Conservation (phyloP, 2,888 invertebrate species). For the Spodoptera littoralis region DNA sequence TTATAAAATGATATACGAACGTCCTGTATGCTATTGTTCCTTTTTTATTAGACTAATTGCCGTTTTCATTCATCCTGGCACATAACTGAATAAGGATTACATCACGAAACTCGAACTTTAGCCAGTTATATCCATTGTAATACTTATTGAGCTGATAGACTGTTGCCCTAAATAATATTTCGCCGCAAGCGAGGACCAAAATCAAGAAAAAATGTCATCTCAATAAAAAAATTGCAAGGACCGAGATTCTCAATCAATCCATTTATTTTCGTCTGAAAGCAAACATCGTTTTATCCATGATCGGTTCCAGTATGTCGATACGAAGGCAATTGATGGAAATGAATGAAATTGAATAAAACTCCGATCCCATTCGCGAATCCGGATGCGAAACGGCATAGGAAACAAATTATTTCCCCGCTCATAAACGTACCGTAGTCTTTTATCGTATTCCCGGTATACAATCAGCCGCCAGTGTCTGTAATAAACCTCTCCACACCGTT, state of each 20-base stretch:
- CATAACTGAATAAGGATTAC: too few relatives aligned
- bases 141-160: too few relatives aligned
- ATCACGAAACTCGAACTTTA: too few relatives aligned
- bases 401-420: slow-evolving; percentile 30
- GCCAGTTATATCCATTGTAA: too few relatives aligned
- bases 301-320: slow-evolving; percentile 5
- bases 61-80: too few relatives aligned
- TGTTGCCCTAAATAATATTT: too few relatives aligned
- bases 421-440: slow-evolving; percentile 19
- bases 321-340: slow-evolving; percentile 2
- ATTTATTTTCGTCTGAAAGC: not conserved
- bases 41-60: too few relatives aligned
- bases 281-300: slow-evolving; percentile 5
- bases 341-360: slow-evolving; percentile 7
- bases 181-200: too few relatives aligned
- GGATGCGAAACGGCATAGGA: not conserved
- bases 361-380: slow-evolving; percentile 5
- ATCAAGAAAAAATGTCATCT: too few relatives aligned
- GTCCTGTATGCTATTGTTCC: too few relatives aligned
- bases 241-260: slow-evolving; percentile 3
- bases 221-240: too few relatives aligned
- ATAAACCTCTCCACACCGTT: slow-evolving; percentile 30
- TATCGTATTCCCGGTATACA: slow-evolving; percentile 28
- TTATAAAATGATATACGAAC: too few relatives aligned
- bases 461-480: slow-evolving; percentile 7